These are phyloP conservation scores for Parnassius orleans DNA, from an alignment of 2,888 invertebrate species.

Conservation along the genomic window DNA sequence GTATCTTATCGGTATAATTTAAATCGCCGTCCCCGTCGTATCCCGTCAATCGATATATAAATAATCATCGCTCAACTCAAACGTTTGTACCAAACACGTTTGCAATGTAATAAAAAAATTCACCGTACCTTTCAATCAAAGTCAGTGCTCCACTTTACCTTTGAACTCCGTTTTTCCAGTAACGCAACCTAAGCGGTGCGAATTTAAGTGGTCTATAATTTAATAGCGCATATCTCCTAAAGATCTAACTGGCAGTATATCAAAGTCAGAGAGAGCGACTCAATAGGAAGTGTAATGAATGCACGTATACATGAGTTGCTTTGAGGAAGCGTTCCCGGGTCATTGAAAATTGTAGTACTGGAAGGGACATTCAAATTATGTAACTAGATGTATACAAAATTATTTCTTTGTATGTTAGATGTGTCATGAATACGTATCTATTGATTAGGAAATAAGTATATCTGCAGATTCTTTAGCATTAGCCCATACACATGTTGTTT, in stretches of 20 bases:
- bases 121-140: constrained; percentile 20
- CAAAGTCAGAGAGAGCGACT: constrained; percentile 53
- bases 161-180: constrained; percentile 25
- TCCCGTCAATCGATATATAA: neutral
- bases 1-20: too few species aligned
- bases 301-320: constrained; percentile 41
- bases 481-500: too few species aligned
- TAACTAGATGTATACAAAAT: constrained; percentile 22
- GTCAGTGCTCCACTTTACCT: constrained; percentile 27
- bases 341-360: constrained; percentile 37
- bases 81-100: constrained; percentile 19
- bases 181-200: constrained; percentile 23
- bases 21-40: too few species aligned
- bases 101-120: constrained; percentile 18
- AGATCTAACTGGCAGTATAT: constrained; percentile 59
- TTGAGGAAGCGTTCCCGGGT: constrained; percentile 45
- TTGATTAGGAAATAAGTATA: constrained; percentile 14
- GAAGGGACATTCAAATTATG: constrained; percentile 27
- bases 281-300: constrained; percentile 63
- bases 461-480: constrained; percentile 7
- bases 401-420: constrained; percentile 20
- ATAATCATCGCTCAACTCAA: constrained; percentile 12
- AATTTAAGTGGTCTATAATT: constrained; percentile 35
- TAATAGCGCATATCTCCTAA: constrained; percentile 48
- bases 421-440: constrained; percentile 13